Percentiles rank a stretch among this genome's conserved stretches.
These are phyloP conservation scores for Oedothorax gibbosus DNA, from an alignment of 1,140 invertebrate species.

Conservation along the genomic window DNA sequence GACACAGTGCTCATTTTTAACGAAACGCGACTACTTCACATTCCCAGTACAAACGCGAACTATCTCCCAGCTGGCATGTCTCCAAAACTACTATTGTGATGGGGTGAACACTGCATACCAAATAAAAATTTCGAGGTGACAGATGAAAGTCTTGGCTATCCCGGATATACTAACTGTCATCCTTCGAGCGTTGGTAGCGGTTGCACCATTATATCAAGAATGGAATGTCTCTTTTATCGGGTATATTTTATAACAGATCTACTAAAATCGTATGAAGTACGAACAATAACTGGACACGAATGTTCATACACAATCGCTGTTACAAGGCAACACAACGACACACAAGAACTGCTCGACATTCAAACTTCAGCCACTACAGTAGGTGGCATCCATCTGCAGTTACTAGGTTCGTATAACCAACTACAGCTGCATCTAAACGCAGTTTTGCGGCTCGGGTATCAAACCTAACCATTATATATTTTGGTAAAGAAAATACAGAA, in stretches of 20 bases:
- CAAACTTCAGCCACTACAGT: not conserved
- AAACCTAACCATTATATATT: too few species aligned
- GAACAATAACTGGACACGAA: not conserved
- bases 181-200: not conserved
- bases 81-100: not conserved
- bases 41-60: not conserved
- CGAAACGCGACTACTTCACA: not conserved
- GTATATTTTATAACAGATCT: not conserved
- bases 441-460: too few species aligned
- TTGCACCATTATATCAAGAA: too few species aligned
- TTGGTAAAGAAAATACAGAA: too few species aligned
- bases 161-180: conserved; percentile 10
- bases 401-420: not conserved
- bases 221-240: too few species aligned
- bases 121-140: not conserved
- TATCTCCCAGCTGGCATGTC: not conserved
- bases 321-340: not conserved
- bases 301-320: conserved; percentile 1
- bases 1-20: not conserved
- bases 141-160: not conserved
- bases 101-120: not conserved
- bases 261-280: not conserved
- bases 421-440: not conserved
- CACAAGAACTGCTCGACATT: not conserved
- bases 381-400: not conserved